Base-by-base conservation (phyloP, 53 echinoderm and acorn worm genomes). In the Pentamera pediparva region DNA sequence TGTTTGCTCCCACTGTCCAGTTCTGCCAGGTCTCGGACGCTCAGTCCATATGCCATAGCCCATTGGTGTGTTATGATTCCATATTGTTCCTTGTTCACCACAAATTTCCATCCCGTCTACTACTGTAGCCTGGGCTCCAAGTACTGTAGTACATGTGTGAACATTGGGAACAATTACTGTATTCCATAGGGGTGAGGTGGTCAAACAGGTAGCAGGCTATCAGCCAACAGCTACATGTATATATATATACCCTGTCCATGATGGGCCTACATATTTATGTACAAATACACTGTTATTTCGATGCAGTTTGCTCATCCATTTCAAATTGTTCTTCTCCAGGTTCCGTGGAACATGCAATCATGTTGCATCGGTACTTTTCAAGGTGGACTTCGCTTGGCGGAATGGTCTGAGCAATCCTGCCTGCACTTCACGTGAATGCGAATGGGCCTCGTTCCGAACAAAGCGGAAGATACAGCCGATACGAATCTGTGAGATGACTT, bases 321-420 rank as follows among this genome's bases (percentile, higher is more conserved):
- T n/a, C n/a, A n/a, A n/a, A n/a, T n/a, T n/a, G n/a, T n/a, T 12
- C 25, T 13, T 39, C n/a, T 67, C 11, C 69, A 79, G 70, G 41
- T 79, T 22, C 56, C 29, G 79, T 3, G 27, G 37, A 27, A 69
- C 59, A 4, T 79, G 80, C 47, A 79, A 79, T 11, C 80, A 79
- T 32, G 35, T 79, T 17, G 79, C 57, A 34, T 43, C 80, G 2
- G 27, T 56, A 56, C 59, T 70, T 1, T 70, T 79, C 24, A 79
- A 79, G 39, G 45, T 70, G 8, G 80, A 79, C 55, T 79, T 58
- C 43, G 80, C 80, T 10, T 79, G 80, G 59, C 33, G 61, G 3
- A 27, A 59, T 58, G 80, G 80, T 10, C 8, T 79, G 7, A 79
- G 24, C 32, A 79, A 59, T 26, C 80, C 34, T 19, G 59, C 80